Conservation (phyloP, 2,888 invertebrate species). For the Sinohyriopsis cumingii region DNA sequence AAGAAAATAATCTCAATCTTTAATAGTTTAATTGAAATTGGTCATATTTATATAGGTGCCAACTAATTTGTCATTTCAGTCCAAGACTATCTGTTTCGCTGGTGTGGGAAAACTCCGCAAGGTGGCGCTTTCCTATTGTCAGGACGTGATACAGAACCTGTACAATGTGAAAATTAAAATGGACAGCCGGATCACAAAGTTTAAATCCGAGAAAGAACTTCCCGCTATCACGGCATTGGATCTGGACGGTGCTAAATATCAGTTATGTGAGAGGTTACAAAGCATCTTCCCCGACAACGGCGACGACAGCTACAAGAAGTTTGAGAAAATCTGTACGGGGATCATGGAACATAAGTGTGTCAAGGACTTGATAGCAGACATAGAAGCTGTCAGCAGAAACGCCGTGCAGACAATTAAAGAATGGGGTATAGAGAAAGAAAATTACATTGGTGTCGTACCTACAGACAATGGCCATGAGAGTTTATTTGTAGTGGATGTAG, state of each 20-base stretch:
- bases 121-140: constrained; percentile 32
- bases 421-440: constrained; percentile 29
- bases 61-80: constrained; percentile 11
- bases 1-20: too few species aligned
- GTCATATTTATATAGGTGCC: neutral
- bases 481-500: constrained; percentile 14
- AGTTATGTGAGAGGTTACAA: constrained; percentile 22
- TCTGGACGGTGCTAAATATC: constrained; percentile 10
- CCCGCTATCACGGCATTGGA: constrained; percentile 24
- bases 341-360: constrained; percentile 22
- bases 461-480: constrained; percentile 9
- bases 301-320: constrained; percentile 9
- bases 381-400: neutral
- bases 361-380: constrained; percentile 12
- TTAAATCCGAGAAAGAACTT: constrained; percentile 35
- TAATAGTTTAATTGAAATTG: too few species aligned
- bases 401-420: constrained; percentile 11
- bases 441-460: constrained; percentile 36
- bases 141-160: constrained; percentile 35
- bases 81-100: constrained; percentile 6
- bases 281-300: constrained; percentile 25
- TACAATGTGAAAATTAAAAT: constrained; percentile 44
- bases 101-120: constrained; percentile 41
- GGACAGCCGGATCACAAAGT: constrained; percentile 13
- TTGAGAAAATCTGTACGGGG: constrained; percentile 13